phyloP scores from a whole-genome alignment of 2,888 invertebrate species.

The Agrilus biguttatus region DNA sequence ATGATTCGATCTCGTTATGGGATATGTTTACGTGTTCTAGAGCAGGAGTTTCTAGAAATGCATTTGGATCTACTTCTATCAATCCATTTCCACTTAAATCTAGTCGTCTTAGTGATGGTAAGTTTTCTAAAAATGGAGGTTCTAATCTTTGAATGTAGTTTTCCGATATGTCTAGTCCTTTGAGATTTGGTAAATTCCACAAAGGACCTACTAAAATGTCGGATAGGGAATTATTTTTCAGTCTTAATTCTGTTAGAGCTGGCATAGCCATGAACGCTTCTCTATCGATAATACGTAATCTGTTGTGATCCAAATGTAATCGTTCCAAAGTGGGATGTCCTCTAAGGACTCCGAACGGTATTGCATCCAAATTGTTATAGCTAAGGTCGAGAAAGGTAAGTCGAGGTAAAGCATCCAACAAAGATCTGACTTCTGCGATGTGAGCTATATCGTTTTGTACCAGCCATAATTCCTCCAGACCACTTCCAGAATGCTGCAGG shows the following conservation, averaged over 20 bases:
- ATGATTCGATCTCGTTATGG: constrained; percentile 50
- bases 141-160: constrained; percentile 62
- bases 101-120: constrained; percentile 60
- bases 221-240: constrained; percentile 70
- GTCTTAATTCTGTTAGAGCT: constrained; percentile 62
- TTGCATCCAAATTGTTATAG: constrained; percentile 58
- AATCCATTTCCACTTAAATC: constrained; percentile 66
- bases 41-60: constrained; percentile 55
- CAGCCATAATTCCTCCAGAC: constrained; percentile 63
- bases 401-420: constrained; percentile 63
- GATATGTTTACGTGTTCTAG: constrained; percentile 72
- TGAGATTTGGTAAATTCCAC: constrained; percentile 73
- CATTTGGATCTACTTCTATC: constrained; percentile 52
- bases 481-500: constrained; percentile 55
- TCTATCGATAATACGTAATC: constrained; percentile 55
- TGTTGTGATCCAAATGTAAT: constrained; percentile 67
- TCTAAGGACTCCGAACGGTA: constrained; percentile 62
- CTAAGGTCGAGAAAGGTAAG: constrained; percentile 67
- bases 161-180: constrained; percentile 67
- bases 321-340: constrained; percentile 71
- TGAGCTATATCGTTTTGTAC: constrained; percentile 64
- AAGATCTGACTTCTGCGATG: constrained; percentile 56
- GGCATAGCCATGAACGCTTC: constrained; percentile 76
- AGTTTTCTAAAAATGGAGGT: constrained; percentile 54
- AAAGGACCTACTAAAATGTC: constrained; percentile 60